A percentile compares a stretch with the other conserved stretches of the same genome.
These are phyloP conservation scores for Limenitis camilla DNA, from an alignment of 2,888 invertebrate species.

Conservation along the genomic window DNA sequence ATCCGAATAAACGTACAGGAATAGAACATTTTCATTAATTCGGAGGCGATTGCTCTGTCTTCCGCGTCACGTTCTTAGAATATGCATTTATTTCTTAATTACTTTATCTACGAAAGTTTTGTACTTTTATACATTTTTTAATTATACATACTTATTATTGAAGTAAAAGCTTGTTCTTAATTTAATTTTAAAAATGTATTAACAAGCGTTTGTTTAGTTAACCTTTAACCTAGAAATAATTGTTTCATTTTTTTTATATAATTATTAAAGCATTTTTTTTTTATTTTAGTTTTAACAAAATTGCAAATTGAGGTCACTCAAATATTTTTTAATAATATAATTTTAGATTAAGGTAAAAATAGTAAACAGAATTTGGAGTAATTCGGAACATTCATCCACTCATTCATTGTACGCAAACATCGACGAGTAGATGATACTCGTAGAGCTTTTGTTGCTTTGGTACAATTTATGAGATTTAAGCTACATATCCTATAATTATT, in stretches of 20 bases:
- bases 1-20: constrained; percentile 26
- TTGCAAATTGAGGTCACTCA: too few relatives aligned
- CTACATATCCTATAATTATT: background rate
- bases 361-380: too few relatives aligned
- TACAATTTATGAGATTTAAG: constrained; percentile 13
- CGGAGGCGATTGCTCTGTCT: constrained; percentile 9
- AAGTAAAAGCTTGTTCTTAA: too few relatives aligned
- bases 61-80: constrained; percentile 3
- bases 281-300: too few relatives aligned
- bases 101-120: background rate
- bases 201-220: too few relatives aligned
- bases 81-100: background rate
- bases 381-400: constrained; percentile 22
- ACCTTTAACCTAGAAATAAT: too few relatives aligned
- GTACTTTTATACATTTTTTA: background rate
- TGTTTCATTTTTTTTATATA: too few relatives aligned
- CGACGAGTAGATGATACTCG: constrained; percentile 22
- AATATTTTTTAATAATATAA: too few relatives aligned
- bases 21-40: constrained; percentile 17
- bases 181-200: too few relatives aligned
- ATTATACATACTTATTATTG: background rate
- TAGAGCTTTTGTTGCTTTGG: constrained; percentile 26
- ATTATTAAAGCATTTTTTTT: too few relatives aligned
- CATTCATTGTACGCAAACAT: constrained; percentile 33
- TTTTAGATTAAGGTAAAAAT: too few relatives aligned